Conservation (phyloP, 2,113 vertebrate genomes). For the Sigmodon hispidus region DNA sequence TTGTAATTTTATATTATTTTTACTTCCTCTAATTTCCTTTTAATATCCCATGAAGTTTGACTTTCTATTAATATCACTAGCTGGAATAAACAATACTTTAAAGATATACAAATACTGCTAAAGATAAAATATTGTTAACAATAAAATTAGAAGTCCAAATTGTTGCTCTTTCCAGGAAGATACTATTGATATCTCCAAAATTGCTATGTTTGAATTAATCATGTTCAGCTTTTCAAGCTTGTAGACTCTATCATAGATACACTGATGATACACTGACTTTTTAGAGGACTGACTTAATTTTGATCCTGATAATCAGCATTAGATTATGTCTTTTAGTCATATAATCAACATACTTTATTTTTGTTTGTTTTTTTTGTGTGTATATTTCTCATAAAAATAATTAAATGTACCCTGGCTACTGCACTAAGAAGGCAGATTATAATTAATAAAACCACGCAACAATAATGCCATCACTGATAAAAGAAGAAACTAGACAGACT, state of each 20-base stretch:
- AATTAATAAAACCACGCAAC: too few relatives aligned
- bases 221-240: not conserved
- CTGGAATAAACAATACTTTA: conserved; percentile 73
- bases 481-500: too few relatives aligned
- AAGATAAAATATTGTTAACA: conserved; percentile 65
- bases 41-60: conserved; percentile 67
- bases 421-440: too few relatives aligned
- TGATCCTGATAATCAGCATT: not conserved
- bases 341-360: conserved; percentile 36
- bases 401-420: conserved; percentile 33
- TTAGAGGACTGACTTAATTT: not conserved
- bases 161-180: not conserved
- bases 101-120: conserved; percentile 38
- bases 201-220: not conserved
- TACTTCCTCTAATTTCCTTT: conserved; percentile 78
- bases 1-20: conserved; percentile 75
- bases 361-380: not conserved
- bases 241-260: not conserved
- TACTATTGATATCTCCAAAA: not conserved
- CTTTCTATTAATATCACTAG: conserved; percentile 74
- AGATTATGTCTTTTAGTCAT: not conserved
- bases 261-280: conserved; percentile 35
- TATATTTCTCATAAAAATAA: conserved; percentile 20
- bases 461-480: too few relatives aligned
- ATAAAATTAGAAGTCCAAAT: conserved; percentile 51